Percentiles rank a stretch among this genome's conserved stretches.
These are phyloP conservation scores for Hydrolagus affinis DNA, from an alignment of 2,113 vertebrate genomes.

Conservation along the genomic window DNA sequence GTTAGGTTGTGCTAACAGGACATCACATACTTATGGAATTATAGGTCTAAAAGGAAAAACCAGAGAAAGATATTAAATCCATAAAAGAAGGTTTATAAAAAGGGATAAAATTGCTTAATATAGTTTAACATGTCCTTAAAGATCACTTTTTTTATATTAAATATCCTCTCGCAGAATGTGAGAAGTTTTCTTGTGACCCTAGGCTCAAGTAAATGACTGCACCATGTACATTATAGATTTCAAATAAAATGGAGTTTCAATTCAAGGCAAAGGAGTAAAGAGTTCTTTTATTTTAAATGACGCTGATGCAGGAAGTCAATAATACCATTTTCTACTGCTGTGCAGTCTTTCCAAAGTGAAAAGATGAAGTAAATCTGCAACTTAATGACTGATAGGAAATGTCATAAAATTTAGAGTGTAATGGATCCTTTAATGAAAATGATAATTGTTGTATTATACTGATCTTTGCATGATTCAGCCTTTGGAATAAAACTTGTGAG, in stretches of 20 bases:
- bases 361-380: not conserved
- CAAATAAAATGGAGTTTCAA: not conserved
- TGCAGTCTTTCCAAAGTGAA: not conserved
- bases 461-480: no score
- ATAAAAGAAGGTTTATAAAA: no score
- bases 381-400: no score
- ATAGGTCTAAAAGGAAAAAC: no score
- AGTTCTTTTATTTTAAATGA: not conserved
- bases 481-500: no score
- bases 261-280: not conserved
- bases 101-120: no score
- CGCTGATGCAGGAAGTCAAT: not conserved
- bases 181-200: not conserved
- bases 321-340: not conserved
- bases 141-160: constrained; percentile 40
- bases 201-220: not conserved
- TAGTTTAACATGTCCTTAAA: constrained; percentile 34
- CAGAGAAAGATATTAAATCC: no score
- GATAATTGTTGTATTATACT: no score
- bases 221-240: not conserved
- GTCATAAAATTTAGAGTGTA: no score
- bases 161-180: constrained; percentile 43
- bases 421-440: no score
- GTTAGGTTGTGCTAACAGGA: no score
- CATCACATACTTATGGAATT: no score